A percentile compares a stretch with the other conserved stretches of the same genome.
These are phyloP conservation scores for Drosophila rubida DNA, from an alignment of 2,888 invertebrate genomes.

Conservation along the genomic window DNA sequence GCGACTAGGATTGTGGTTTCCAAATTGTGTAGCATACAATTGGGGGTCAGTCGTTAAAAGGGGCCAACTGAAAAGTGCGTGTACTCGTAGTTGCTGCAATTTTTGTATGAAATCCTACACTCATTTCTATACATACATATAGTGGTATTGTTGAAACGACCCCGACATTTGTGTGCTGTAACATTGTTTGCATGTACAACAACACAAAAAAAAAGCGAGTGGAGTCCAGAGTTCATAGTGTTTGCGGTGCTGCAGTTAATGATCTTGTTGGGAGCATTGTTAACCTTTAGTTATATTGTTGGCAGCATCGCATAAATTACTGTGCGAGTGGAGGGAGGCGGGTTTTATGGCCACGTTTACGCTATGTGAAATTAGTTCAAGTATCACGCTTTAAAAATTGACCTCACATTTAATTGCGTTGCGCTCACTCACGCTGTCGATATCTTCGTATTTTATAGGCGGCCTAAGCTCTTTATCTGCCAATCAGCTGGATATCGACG, in stretches of 20 bases:
- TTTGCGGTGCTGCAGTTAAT: slow-evolving; percentile 62
- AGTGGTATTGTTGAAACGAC: slow-evolving; percentile 16
- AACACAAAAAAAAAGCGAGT: neutral
- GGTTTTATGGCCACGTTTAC: slow-evolving; percentile 9
- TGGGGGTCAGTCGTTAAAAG: slow-evolving; percentile 60
- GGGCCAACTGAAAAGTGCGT: slow-evolving; percentile 40
- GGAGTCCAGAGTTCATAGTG: neutral
- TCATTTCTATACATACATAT: neutral
- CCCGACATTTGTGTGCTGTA: slow-evolving; percentile 27
- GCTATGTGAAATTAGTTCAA: slow-evolving; percentile 29
- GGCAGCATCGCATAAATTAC: slow-evolving; percentile 35
- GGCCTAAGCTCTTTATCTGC: slow-evolving; percentile 89
- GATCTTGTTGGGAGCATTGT: slow-evolving; percentile 59
- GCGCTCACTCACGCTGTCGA: neutral
- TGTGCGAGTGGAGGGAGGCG: neutral
- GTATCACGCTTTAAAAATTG: slow-evolving; percentile 9
- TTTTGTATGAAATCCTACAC: slow-evolving; percentile 1
- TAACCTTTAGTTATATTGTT: slow-evolving; percentile 33
- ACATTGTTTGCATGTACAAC: slow-evolving; percentile 59
- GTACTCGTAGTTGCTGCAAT: slow-evolving; percentile 9
- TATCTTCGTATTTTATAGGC: slow-evolving; percentile 83
- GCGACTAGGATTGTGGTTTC: slow-evolving; percentile 49
- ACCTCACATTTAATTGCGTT: slow-evolving; percentile 29
- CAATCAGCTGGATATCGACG: slow-evolving; percentile 87
- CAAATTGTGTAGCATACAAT: slow-evolving; percentile 61